Evolutionary conservation across 2,797 vertebrate species (phyloP), one percentile per base, ranked within the genome.

Genomic region (Lepilemur septentrionalis): DNA sequence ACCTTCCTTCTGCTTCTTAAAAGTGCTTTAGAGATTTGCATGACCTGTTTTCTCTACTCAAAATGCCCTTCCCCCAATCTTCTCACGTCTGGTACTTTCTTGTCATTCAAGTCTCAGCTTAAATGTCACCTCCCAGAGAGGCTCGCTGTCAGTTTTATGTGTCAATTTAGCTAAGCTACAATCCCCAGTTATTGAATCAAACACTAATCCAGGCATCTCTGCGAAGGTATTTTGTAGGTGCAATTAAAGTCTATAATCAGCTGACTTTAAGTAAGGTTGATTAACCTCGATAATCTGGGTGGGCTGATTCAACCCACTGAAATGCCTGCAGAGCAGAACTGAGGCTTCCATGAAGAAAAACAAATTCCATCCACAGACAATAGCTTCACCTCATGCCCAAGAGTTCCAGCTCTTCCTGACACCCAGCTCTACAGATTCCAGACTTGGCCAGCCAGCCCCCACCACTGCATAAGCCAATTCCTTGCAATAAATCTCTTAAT

Each of bases 301-400:
- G 13, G 30, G 55, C 52, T 38, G 48, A 28, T 7, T 55, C 12
- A 1, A 30, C 18, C 41, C 46, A 2, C 0, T 0, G 25, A 50
- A 87, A 79, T 23, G 5, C 20, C 1, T n/a, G 28, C 43, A 20
- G 13, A 67, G 32, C 4, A 52, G 86, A 57, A 38, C 11, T 14
- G 23, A 76, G 69, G 32, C 2, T 55, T 38, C n/a, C 23, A 59
- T 9, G 52, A 14, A 52, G 73, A 46, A 70, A 43, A 35, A n/a
- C 12, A 41, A 46, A 63, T 7, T 50, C 32, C 14, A 9, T n/a
- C 43, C 3, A 4, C 0, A 0, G 22, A 75, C 5, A 14, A 28
- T 22, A 32, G 43, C 50, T 69, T n/a, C 48, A n/a, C 7, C 1
- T 48, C 32, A 20, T 3, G 43, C 35, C 13, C 63, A 25, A 0